A percentile compares a stretch with the other conserved stretches of the same genome.
These are phyloP conservation scores for Druceiella hillmani DNA, from an alignment of 2,888 invertebrate species.

Conservation along the genomic window DNA sequence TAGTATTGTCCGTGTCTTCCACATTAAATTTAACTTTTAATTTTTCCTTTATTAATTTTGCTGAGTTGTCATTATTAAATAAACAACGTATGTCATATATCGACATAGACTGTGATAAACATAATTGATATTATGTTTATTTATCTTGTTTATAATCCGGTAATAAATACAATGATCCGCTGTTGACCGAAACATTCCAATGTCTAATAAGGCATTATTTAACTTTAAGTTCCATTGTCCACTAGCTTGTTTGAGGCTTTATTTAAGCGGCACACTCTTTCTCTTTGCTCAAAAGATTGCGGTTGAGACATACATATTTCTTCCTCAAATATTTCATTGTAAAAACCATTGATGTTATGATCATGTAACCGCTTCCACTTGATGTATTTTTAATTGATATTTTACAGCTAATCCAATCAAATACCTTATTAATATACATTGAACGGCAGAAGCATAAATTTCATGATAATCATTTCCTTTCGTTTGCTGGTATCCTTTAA, in stretches of 20 bases:
- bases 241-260: constrained; percentile 15
- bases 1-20: constrained; percentile 10
- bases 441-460: too few relatives aligned
- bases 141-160: constrained; percentile 6
- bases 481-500: too few relatives aligned
- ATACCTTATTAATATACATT: too few relatives aligned
- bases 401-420: too few relatives aligned
- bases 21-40: constrained; percentile 10
- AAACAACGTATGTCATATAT: constrained; percentile 11
- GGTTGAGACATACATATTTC: constrained; percentile 11
- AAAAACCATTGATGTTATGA: too few relatives aligned
- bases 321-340: constrained; percentile 8
- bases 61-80: constrained; percentile 9
- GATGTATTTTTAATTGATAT: too few relatives aligned
- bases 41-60: constrained; percentile 6
- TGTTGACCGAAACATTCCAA: constrained; percentile 9
- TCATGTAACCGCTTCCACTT: too few relatives aligned
- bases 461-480: too few relatives aligned
- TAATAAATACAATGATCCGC: constrained; percentile 14
- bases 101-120: too few relatives aligned
- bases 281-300: constrained; percentile 4
- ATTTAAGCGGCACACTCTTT: constrained; percentile 13
- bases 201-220: constrained; percentile 7
- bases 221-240: constrained; percentile 14
- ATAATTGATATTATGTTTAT: too few relatives aligned